These are phyloP conservation scores for Tenthredo mesomela DNA, from an alignment of 2,888 invertebrate genomes.

Conservation along the genomic window DNA sequence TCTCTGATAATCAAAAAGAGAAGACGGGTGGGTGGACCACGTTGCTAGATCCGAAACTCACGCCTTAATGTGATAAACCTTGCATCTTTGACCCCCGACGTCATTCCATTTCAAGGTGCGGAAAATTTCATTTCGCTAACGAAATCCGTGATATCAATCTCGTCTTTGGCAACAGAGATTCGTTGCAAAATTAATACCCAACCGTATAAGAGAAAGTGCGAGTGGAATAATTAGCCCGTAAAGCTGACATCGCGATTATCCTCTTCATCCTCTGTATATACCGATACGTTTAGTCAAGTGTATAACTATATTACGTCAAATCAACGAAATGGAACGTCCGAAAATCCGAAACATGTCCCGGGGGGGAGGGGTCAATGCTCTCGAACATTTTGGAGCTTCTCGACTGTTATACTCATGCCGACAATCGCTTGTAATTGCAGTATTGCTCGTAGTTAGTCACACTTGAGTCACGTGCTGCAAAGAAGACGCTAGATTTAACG, in stretches of 20 bases:
- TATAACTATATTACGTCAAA: neutral
- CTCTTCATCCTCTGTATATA: neutral
- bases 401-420: conserved; percentile 9
- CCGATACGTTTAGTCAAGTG: neutral
- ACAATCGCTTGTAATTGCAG: conserved; percentile 45
- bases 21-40: neutral
- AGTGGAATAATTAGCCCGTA: conserved; percentile 41
- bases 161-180: conserved; percentile 15
- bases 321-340: neutral
- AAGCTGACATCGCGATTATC: conserved; percentile 15
- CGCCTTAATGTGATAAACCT: conserved; percentile 3
- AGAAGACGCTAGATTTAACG: conserved; percentile 23
- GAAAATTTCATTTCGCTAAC: conserved; percentile 31
- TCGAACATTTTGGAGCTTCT: neutral
- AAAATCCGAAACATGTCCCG: neutral
- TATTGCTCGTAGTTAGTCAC: conserved; percentile 43
- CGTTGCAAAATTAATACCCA: conserved; percentile 37
- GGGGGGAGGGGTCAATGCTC: neutral
- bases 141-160: conserved; percentile 24
- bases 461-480: conserved; percentile 43
- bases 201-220: conserved; percentile 38
- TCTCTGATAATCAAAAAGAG: conserved; percentile 20
- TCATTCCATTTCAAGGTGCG: neutral
- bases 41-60: conserved; percentile 1
- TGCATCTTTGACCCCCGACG: conserved; percentile 32